Base-by-base conservation (phyloP, 2,888 invertebrate genomes). In the Conus canariensis region DNA sequence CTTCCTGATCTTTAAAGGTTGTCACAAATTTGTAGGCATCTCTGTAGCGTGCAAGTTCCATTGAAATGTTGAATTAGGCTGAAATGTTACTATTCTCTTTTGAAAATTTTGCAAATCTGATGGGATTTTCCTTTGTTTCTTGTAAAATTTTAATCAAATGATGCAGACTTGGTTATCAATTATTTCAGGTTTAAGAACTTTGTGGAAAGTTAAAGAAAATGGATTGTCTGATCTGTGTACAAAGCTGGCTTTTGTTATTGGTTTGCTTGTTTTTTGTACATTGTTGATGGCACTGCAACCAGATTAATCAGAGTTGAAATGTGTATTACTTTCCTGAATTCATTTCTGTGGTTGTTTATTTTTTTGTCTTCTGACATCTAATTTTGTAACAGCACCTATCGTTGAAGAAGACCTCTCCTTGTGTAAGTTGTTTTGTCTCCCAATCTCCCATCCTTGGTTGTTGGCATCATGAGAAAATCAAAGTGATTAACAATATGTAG, bases 341-440 rank as follows among this genome's bases (percentile, higher is more conserved):
- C 22, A 19, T 83, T 83, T 83, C 22, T 77, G 9, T 22, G 70
- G 45, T 87, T 64, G 12, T 74, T 56, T 22, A 58, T 22, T 74
- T 22, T 70, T 59, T 74, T 59, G 25, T 85, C 25, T 83, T 88
- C 58, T 67, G 25, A 83, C 83, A 83, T 89, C 85, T 89, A 89
- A 89, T 89, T 10, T 85, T 89, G 85, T 89, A 89, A 89, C 89
- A 89, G 89, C 89, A 85, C 89, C 85, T 89, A 89, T 25, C 85
- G 56, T 89, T 89, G 89, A 89, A 85, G 85, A 89, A 89, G 89
- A 89, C 59, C 89, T 85, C 89, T 85, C 89, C 82, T 89, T 89
- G 85, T 85, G 89, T 89, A 89, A 89, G 89, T 89, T 74, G 16
- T 74, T 85, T 56, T 83, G 59, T 83, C n/a, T 60, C n/a, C 45